Evolutionary conservation across 53 echinoderm and acorn worm genomes (phyloP), one percentile per base, ranked within the genome.

Genomic region (Echinarachnius parma): DNA sequence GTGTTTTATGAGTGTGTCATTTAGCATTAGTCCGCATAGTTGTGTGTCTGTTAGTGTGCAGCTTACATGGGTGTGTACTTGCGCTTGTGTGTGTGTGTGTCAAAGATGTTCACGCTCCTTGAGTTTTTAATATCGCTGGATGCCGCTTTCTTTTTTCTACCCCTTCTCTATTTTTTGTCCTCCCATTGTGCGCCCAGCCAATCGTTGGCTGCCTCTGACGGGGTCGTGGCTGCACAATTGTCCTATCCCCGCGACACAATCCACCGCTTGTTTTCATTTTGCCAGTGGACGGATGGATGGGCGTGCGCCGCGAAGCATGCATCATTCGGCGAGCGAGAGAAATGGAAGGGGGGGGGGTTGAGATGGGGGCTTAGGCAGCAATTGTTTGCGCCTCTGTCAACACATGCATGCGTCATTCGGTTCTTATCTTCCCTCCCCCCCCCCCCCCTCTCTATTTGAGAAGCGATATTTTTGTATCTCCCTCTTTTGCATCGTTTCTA

Each of bases 371-470:
- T 52, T 68, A 33, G 34, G 50, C 53, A 68, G 29, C 50, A 68
- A 50, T 68, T 52, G 34, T 68, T 68, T 50, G 68, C 68, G 52
- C 68, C 36, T 44, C 46, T 65, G 47, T 65, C 65, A 65, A 65
- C 65, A 7, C n/a, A n/a, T 9, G 54, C n/a, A 53, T 53, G 20
- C 54, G 8, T 9, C 5, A 8, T 24, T 28, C 14, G 26, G 14
- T 14, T 59, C 60, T 59, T 29, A 37, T 59, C 59, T 59, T 75
- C 31, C 58, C 29, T 44, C 45, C 30, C 11, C 24, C 23, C 46
- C 46, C 46, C 21, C 66, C 18, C 42, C 13, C 75, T 74, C 75
- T 42, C 75, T 56, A 56, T 74, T n/a, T n/a, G n/a, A n/a, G 26
- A 13, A 13, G 42, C 42, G 7, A 13, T 39, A 7, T 39, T 21